These are phyloP conservation scores for Uropetala carovei DNA, from an alignment of 2,888 invertebrate genomes.

Conservation along the genomic window DNA sequence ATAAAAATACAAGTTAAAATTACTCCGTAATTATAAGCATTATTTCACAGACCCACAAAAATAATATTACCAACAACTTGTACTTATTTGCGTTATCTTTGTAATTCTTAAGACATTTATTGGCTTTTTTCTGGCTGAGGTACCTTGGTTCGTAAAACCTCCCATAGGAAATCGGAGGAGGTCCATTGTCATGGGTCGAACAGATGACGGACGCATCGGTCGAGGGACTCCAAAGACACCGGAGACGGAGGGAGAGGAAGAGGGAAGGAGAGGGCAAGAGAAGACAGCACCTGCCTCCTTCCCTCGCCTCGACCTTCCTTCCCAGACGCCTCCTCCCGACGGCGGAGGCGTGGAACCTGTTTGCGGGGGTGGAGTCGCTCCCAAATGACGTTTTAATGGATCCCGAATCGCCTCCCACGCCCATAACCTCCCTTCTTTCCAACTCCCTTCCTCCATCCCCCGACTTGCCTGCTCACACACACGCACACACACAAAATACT, in stretches of 20 bases:
- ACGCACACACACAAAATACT: background rate
- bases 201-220: background rate
- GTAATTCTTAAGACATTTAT: background rate
- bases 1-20: too few relatives aligned
- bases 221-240: background rate
- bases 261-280: too few relatives aligned
- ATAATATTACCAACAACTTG: too few relatives aligned
- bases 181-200: background rate
- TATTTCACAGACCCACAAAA: too few relatives aligned
- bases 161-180: background rate
- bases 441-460: background rate
- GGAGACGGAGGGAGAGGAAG: conserved; percentile 2
- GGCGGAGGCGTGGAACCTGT: conserved; percentile 62
- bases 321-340: conserved; percentile 40
- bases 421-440: background rate
- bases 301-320: background rate
- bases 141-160: background rate
- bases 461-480: background rate
- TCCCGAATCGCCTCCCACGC: conserved; percentile 60
- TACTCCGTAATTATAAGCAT: too few relatives aligned
- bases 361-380: conserved; percentile 57
- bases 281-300: background rate
- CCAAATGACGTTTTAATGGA: conserved; percentile 64
- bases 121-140: background rate
- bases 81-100: background rate